phyloP scores from a whole-genome alignment of 1,140 invertebrate species.

The Steinernema khuongi region DNA sequence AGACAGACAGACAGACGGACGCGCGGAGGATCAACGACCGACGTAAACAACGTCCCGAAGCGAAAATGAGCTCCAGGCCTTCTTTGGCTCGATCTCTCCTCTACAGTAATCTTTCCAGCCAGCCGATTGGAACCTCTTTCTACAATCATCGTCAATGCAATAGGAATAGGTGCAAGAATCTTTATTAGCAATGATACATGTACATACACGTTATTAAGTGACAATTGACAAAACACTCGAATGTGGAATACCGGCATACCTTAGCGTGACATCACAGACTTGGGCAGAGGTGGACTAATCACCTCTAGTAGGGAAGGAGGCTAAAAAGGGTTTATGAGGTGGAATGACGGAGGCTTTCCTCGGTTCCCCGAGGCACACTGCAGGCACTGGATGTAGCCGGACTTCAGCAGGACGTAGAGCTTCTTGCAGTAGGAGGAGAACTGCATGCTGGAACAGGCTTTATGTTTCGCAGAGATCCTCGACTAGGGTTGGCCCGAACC shows the following conservation, averaged over 20 bases:
- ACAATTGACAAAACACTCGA: too few species aligned
- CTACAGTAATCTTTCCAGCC: too few species aligned
- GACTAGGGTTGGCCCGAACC: too few species aligned
- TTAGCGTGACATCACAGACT: background rate
- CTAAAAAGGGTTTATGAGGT: background rate
- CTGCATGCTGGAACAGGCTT: background rate
- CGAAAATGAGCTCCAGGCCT: too few species aligned
- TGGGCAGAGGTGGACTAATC: background rate
- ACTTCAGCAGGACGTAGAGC: background rate
- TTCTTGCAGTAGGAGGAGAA: background rate
- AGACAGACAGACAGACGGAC: background rate
- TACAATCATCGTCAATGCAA: too few species aligned
- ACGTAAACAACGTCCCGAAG: too few species aligned
- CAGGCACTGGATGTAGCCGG: background rate
- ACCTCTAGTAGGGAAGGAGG: background rate
- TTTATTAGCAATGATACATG: background rate
- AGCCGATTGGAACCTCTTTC: too few species aligned
- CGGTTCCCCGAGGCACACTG: background rate
- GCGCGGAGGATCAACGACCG: background rate
- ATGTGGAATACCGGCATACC: background rate
- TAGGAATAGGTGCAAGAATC: background rate
- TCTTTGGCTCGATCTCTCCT: too few species aligned
- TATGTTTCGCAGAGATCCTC: too few species aligned
- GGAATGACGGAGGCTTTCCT: background rate
- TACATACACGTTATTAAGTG: background rate